A percentile compares a stretch with the other conserved stretches of the same genome.
Evolutionary conservation across 2,797 vertebrate genomes (phyloP).

Genomic region (Coccyzus lansbergi): DNA sequence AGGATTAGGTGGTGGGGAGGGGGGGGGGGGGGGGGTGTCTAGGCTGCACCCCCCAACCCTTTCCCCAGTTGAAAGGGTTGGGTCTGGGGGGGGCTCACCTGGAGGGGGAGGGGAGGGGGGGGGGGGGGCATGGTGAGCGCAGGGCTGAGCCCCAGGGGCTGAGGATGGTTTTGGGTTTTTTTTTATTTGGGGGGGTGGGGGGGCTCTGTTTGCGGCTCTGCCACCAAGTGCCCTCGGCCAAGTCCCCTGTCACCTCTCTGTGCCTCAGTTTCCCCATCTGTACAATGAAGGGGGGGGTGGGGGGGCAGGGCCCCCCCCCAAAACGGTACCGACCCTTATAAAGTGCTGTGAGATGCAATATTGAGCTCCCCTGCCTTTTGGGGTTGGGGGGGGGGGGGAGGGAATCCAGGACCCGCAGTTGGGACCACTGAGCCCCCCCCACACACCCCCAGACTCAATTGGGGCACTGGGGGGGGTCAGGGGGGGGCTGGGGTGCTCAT

Average conservation of each 20-base stretch:
- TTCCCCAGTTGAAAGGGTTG: too few relatives aligned
- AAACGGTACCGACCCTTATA: neutral
- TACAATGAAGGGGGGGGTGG: too few relatives aligned
- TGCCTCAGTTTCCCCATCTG: constrained; percentile 34
- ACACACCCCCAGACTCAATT: too few relatives aligned
- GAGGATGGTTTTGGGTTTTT: too few relatives aligned
- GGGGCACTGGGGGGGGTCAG: neutral
- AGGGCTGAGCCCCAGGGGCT: neutral
- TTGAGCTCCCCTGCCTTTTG: too few relatives aligned
- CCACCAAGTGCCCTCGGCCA: neutral
- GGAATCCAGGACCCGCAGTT: neutral
- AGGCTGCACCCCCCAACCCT: too few relatives aligned
- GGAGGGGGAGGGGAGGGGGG: too few relatives aligned
- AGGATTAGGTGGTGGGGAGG: neutral
- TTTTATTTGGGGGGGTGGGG: neutral
- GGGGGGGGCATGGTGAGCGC: neutral
- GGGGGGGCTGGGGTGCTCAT: neutral
- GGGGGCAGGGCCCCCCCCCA: neutral
- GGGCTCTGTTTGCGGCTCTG: neutral
- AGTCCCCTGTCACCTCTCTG: neutral
- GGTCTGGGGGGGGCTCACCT: neutral
- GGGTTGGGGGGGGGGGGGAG: too few relatives aligned
- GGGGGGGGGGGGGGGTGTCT: too few relatives aligned
- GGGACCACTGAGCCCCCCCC: too few relatives aligned
- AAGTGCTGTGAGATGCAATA: neutral